phyloP scores from a whole-genome alignment of 92 coral and sea anemone species.

The Porites cylindrica region DNA sequence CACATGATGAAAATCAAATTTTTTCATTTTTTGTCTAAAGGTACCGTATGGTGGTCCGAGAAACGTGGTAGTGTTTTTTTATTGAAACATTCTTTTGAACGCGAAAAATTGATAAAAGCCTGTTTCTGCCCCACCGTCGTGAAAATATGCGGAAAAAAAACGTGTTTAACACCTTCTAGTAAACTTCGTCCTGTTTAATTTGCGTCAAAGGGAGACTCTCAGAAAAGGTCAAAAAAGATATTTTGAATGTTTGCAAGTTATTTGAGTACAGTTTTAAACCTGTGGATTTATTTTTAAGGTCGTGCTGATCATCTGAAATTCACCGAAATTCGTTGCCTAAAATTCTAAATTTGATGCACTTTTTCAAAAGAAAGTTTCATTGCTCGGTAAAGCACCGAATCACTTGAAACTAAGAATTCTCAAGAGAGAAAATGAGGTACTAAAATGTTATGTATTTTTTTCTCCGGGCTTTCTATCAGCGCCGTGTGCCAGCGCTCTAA shows the following conservation, averaged over 20 bases:
- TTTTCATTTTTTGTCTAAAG: background rate
- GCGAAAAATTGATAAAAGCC: background rate
- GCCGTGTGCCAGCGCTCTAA: background rate
- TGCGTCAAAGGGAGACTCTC: background rate
- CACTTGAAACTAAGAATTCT: background rate
- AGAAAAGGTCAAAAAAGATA: background rate
- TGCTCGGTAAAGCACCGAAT: too few relatives aligned
- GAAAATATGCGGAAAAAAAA: background rate
- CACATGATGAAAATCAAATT: too few relatives aligned
- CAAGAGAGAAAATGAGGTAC: background rate
- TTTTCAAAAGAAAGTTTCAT: background rate
- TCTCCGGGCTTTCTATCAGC: slow-evolving; percentile 7
- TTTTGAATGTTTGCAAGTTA: slow-evolving; percentile 1
- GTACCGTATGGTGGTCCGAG: background rate
- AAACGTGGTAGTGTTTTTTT: slow-evolving; percentile 5
- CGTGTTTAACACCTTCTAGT: background rate
- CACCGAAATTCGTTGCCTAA: too few relatives aligned
- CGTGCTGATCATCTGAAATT: too few relatives aligned
- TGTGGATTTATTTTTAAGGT: too few relatives aligned
- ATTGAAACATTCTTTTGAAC: background rate
- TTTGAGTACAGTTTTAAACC: too few relatives aligned
- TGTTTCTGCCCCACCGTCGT: background rate
- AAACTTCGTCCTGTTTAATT: too few relatives aligned
- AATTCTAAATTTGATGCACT: background rate
- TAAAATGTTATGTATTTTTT: background rate